Base-by-base conservation (phyloP, 2,113 vertebrate genomes). In the Prunella fulvescens region DNA sequence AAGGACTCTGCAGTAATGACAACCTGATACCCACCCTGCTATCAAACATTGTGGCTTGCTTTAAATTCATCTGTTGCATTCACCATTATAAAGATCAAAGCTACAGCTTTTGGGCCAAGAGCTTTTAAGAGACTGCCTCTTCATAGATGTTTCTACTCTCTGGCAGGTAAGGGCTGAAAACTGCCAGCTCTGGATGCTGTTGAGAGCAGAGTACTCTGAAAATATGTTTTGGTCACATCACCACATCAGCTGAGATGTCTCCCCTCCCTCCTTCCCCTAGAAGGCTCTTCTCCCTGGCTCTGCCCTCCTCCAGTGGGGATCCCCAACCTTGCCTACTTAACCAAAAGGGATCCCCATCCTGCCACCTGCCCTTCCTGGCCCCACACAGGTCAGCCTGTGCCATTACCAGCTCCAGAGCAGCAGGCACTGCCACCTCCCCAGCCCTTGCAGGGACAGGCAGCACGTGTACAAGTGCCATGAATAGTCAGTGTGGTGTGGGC, bases 161-260 rank as follows among this genome's bases (percentile, higher is more conserved):
- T 78, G 57, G n/a, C 22, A 50, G 57, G 12, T 39, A 47, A 25
- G 44, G 17, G n/a, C 25, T 51, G 29, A 81, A 58, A 58, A 8
- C 14, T 78, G 84, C 17, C 67, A 78, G 44, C 4, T 67, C 65
- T 65, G 65, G 28, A 9, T 60, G 28, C 29, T 6, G 1, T 12
- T 67, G 61, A 53, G 40, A 40, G 33, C 17, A 19, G 19, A 60
- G 7, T 7, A 19, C 19, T 54, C 54, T 48, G 73, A 78, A 85
- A 82, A 79, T 24, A 18, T 0, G 0, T 31, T 83, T 85, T 0
- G 0, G 15, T 45, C 37, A 57, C 40, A 61, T 3, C 14, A 66
- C 12, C 7, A 23, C 10, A 35, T 37, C 19, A 25, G 33, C 11
- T 1, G 4, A 37, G 19, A 5, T 26, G 12, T 15, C 18, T 13